Evolutionary conservation across 2,797 vertebrate genomes (phyloP), one percentile per base, ranked within the genome.

Genomic region (Sebastes diaconus): DNA sequence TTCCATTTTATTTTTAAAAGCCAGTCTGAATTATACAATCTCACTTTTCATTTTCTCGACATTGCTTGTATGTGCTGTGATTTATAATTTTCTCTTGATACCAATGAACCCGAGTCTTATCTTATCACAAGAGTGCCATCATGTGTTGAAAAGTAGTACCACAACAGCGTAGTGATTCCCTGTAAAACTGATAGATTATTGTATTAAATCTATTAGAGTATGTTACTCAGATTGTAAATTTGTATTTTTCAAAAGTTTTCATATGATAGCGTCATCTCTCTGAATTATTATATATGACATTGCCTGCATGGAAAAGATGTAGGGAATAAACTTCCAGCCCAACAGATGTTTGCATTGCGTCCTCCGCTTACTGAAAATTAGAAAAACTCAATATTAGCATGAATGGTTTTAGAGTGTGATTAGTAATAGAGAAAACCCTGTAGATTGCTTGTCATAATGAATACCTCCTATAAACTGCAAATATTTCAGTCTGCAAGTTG

Each of bases 401-500:
- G 4, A n/a, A 16, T 22, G 2, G 6, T 24, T 6, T 57, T 4
- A 16, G 4, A 46, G 4, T 29, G 27, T 2, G 1, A 29, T 63
- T 30, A 59, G 3, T 4, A 36, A 55, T 2, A 54, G 10, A 54
- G 14, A 39, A 22, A 39, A 42, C 20, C 42, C 9, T 3, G 14
- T 0, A 24, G 14, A 42, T 0, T 1, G 13, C 8, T 65, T 22
- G n/a, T 52, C 16, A 46, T 52, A 57, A 67, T 52, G 13, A 72
- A 75, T 18, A 70, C 12, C 6, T 57, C 22, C 5, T 32, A 18
- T 42, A 1, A 0, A 10, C 61, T 2, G 8, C 36, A 79, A 55
- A 57, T 25, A 57, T 68, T 67, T 84, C 30, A 77, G 59, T 88
- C 74, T 75, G 54, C 68, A 80, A 73, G 25, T 86, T 78, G 74